These are phyloP conservation scores for Drosophila pachea DNA, from an alignment of 1,140 invertebrate genomes.

Conservation along the genomic window DNA sequence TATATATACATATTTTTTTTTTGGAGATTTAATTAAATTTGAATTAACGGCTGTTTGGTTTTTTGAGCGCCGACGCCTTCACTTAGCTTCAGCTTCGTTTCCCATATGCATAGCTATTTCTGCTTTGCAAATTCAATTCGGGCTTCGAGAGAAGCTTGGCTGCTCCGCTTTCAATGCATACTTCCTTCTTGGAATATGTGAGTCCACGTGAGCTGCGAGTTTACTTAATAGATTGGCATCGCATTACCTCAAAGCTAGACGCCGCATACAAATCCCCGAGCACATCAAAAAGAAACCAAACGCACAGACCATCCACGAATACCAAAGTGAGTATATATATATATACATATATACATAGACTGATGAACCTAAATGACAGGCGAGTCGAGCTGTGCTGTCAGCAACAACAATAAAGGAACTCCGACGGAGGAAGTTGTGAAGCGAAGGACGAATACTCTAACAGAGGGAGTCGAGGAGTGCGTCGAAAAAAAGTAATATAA, in stretches of 20 bases:
- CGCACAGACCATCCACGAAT: conserved; percentile 50
- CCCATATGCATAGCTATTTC: no score
- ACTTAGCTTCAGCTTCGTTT: no score
- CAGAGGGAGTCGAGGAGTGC: no score
- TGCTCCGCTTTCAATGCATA: conserved; percentile 5
- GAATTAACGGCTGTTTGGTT: neutral
- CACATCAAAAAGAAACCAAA: conserved; percentile 43
- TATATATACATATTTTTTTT: neutral
- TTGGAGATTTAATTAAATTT: conserved; percentile 13
- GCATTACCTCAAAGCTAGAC: conserved; percentile 21
- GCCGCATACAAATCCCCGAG: conserved; percentile 52
- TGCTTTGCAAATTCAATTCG: no score
- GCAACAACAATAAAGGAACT: conserved; percentile 13
- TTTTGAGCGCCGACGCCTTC: no score
- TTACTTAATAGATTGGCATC: conserved; percentile 34
- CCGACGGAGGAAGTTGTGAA: neutral
- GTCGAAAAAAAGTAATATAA: neutral
- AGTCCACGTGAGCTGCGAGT: conserved; percentile 1
- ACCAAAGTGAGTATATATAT: conserved; percentile 43
- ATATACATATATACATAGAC: conserved; percentile 21
- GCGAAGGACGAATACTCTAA: neutral
- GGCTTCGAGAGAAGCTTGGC: neutral
- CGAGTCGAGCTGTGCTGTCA: conserved; percentile 27
- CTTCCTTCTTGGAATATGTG: conserved; percentile 10
- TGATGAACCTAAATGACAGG: conserved; percentile 16